Evolutionary conservation across 2,113 vertebrate species (phyloP), one percentile per base, ranked within the genome.

Genomic region (Nibea coibor): DNA sequence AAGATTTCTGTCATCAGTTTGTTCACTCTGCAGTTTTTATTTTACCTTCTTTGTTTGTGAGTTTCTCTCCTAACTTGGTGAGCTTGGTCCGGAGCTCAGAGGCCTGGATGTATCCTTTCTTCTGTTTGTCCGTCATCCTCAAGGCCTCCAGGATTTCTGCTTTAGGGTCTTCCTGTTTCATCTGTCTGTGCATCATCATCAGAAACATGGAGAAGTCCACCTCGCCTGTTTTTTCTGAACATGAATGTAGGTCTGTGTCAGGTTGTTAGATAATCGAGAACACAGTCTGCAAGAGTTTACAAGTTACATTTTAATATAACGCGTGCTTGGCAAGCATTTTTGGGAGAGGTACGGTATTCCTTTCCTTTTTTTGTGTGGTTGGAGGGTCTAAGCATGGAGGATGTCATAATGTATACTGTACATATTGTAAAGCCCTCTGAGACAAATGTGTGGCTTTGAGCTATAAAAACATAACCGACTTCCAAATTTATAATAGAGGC

Each of bases 131-230:
- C 0, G 96, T 92, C 98, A 99, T 98, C 86, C 95, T 77, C 94
- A 99, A 83, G 15, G 98, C 98, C 1, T 94, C 88, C 72, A 98
- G 94, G 91, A 99, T 99, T 85, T 99, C 98, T 2, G 69, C 82
- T 90, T 95, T 92, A 0, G 97, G 97, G 53, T 98, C 96, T 76
- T 99, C 97, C 84, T 99, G 98, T 86, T 97, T 96, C 68, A 91
- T 95, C 87, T 99, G 98, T 31, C 92, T 90, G 91, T 99, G 96
- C 96, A 99, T 98, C 58, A 99, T 97, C 16, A 93, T 97, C 85
- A 99, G 95, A 92, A 99, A 99, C 0, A 95, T 96, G 14, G 97
- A 99, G 93, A 99, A 99, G 78, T 99, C 98, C 93, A 99, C n/a
- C 84, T 97, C 97, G 0, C 95, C 95, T 0, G 74, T 88, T 75